Evolutionary conservation across 2,113 vertebrate genomes (phyloP).

Genomic region (Nycticryphes semicollaris): DNA sequence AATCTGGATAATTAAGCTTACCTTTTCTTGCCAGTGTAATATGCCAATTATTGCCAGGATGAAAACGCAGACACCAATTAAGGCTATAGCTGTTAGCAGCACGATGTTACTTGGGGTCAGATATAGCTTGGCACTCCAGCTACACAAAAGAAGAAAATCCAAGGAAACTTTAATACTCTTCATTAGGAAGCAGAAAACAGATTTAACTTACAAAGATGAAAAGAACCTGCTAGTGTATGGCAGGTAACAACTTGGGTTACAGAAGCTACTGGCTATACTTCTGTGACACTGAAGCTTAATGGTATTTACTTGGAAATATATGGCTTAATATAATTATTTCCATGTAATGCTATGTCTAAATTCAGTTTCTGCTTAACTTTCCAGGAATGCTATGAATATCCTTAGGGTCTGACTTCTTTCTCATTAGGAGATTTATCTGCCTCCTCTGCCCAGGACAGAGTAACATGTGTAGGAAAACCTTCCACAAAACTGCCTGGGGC

Average conservation of each 20-base stretch:
- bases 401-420: not conserved
- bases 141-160: conserved; percentile 58
- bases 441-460: not conserved
- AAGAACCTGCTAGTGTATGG: not conserved
- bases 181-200: not conserved
- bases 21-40: conserved; percentile 99
- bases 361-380: not conserved
- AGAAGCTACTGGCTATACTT: not conserved
- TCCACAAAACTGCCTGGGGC: not conserved
- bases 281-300: not conserved
- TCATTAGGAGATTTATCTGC: not conserved
- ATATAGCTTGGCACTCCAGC: conserved; percentile 97
- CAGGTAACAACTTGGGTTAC: not conserved
- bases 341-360: not conserved
- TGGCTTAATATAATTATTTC: not conserved
- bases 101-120: conserved; percentile 98
- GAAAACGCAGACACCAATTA: conserved; percentile 95
- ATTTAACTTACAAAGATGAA: not conserved
- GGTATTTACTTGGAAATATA: not conserved
- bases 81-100: conserved; percentile 91
- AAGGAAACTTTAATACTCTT: conserved; percentile 14
- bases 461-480: not conserved
- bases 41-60: conserved; percentile 96
- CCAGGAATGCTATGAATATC: not conserved
- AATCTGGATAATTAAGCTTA: conserved; percentile 67